Conservation (phyloP, 2,888 invertebrate species). For the Hypsopygia costalis region DNA sequence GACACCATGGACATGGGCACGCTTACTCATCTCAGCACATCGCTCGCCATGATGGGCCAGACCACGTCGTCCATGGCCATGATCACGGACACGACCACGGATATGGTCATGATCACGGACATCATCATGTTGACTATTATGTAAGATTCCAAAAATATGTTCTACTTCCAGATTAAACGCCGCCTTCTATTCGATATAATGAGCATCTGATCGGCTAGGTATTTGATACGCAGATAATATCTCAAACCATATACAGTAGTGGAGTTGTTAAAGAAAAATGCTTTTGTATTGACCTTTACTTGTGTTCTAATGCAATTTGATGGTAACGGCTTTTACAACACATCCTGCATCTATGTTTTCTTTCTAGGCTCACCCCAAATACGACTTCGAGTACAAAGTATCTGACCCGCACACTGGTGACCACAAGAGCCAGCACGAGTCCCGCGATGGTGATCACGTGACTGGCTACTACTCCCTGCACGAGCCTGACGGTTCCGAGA, state of each 20-base stretch:
- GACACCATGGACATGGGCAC: slow-evolving; percentile 22
- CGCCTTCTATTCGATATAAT: too few relatives aligned
- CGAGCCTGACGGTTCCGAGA: slow-evolving; percentile 70
- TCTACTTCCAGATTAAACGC: slow-evolving; percentile 6
- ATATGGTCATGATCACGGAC: slow-evolving; percentile 26
- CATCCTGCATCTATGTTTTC: too few relatives aligned
- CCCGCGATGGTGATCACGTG: slow-evolving; percentile 76
- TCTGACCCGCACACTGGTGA: slow-evolving; percentile 69
- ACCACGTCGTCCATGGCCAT: slow-evolving; percentile 24
- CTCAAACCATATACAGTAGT: too few relatives aligned
- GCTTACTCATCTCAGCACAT: slow-evolving; percentile 33
- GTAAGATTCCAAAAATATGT: slow-evolving; percentile 19
- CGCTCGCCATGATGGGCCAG: slow-evolving; percentile 29
- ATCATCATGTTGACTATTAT: slow-evolving; percentile 24
- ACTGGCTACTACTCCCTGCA: slow-evolving; percentile 77
- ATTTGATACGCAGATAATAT: too few relatives aligned
- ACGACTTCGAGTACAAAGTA: slow-evolving; percentile 64
- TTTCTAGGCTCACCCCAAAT: slow-evolving; percentile 31
- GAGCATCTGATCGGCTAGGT: too few relatives aligned
- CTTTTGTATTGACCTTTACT: too few relatives aligned
- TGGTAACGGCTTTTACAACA: too few relatives aligned
- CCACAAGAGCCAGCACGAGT: slow-evolving; percentile 64
- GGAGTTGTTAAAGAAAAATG: too few relatives aligned
- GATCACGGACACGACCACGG: slow-evolving; percentile 21
- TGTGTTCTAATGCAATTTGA: too few relatives aligned